Evolutionary conservation across 2,113 vertebrate species (phyloP), one percentile per base, ranked within the genome.

Genomic region (Clarias gariepinus): DNA sequence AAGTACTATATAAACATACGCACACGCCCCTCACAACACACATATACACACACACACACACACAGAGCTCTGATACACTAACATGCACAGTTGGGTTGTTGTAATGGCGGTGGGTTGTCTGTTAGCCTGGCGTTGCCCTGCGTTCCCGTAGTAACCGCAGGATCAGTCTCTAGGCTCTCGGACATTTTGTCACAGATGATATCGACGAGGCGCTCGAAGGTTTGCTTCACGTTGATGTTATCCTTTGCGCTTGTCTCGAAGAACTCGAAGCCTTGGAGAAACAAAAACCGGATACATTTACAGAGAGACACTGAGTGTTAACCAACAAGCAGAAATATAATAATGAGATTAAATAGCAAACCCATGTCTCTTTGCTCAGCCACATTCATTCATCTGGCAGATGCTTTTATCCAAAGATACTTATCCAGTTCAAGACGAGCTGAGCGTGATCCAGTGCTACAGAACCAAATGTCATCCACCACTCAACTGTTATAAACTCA

Each of bases 141-240:
- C 91, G 95, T 95, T 74, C 94, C 92, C 81, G 95, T 94, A 73
- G 94, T 91, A 87, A 94, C 90, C 82, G 94, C 91, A 18, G 96
- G 94, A 88, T 96, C 95, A 0, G 87, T 94, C 89, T 97, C 96
- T 94, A 96, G 83, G 71, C 95, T 96, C 90, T 96, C 96, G 0
- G 95, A 96, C 96, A 97, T 97, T 90, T 96, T 97, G 90, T 97
- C 96, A 16, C 96, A 97, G 94, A 97, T 97, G 93, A 96, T 95
- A 90, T 96, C 96, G 90, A 96, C 95, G 0, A 97, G 96, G 53
- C 93, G 95, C 89, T 96, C 96, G 77, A 97, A 97, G 0, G 96
- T 96, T 91, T 97, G 96, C 94, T 96, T 96, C 90, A 97, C 95
- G 0, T 97, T 96, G 86, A 96, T 89, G 92, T 96, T 96, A 90